Evolutionary conservation across 2,888 invertebrate species (phyloP), one percentile per base, ranked within the genome.

Genomic region (Escarpia spicata): DNA sequence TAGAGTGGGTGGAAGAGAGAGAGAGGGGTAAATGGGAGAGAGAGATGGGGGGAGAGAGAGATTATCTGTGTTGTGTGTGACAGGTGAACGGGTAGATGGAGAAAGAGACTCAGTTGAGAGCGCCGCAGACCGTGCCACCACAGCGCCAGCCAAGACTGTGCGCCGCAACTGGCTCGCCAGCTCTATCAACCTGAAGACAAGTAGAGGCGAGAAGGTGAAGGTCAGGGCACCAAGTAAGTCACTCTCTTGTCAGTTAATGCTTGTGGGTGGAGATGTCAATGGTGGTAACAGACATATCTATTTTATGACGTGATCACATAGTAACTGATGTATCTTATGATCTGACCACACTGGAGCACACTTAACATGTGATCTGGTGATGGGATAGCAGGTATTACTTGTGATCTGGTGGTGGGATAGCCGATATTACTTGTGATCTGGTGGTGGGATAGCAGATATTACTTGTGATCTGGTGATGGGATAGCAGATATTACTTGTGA

Each of bases 111-210:
- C 75, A 26, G 26, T 15, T 75, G 75, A 75, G 75, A 19, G 6
- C 26, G 75, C 75, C 75, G 19, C 19, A 26, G 75, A 75, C 75
- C 75, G 75, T n/a, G 94, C 95, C 15, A 95, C 95, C 93, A 96
- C 96, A 44, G 96, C 95, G 3, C 96, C 96, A 10, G 94, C 94
- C 15, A 95, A 95, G 52, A 94, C 94, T 43, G 93, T 94, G 6
- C 93, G 96, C 43, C 95, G 95, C 90, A 95, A 95, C 94, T 96
- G 96, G 96, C 93, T 94, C 91, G 95, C 95, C 15, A 94, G 94
- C 4, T 96, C 96, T 45, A 94, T 96, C 12, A 95, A 96, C 92
- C 94, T 96, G n/a, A 95, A 95, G 93, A 96, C 96, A 8, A 95
- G 95, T 8, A 93, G 94, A 58, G 96, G 96, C 44, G 94, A 95